These are phyloP conservation scores for Phalera bucephala DNA, from an alignment of 2,888 invertebrate genomes.

Conservation along the genomic window DNA sequence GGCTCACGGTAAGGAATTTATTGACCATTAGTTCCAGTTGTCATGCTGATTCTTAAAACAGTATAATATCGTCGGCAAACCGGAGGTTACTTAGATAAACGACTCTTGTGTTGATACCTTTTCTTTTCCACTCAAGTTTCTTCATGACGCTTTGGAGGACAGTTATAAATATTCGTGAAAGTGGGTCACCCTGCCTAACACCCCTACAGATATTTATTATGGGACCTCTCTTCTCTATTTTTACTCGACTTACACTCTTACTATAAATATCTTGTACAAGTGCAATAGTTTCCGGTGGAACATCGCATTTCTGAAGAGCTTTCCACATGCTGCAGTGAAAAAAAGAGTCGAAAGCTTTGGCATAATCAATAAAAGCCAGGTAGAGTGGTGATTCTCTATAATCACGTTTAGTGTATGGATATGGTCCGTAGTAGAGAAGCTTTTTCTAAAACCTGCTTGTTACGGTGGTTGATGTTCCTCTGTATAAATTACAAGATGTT, in stretches of 20 bases:
- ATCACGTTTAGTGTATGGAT: not conserved
- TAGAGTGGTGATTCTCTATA: not conserved
- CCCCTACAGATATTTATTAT: not conserved
- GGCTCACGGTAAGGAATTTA: not conserved
- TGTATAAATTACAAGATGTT: not conserved
- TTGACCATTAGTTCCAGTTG: not conserved
- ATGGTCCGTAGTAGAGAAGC: constrained; percentile 1
- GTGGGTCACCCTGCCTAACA: not conserved
- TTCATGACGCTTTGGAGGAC: not conserved
- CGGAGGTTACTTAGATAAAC: not conserved
- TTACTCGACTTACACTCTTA: not conserved
- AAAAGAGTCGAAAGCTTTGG: not conserved
- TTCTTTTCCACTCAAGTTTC: not conserved
- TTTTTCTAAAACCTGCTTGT: not conserved
- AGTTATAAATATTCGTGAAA: not conserved
- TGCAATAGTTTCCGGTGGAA: not conserved
- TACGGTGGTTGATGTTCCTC: not conserved
- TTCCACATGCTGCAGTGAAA: not conserved
- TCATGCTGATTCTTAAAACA: not conserved
- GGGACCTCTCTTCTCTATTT: not conserved
- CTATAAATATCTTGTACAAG: not conserved
- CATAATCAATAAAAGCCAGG: not conserved
- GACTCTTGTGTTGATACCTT: not conserved
- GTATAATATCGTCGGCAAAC: not conserved
- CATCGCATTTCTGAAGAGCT: not conserved